Base-by-base conservation (phyloP, 2,888 invertebrate species). In the Lasioglossum pauxillum region DNA sequence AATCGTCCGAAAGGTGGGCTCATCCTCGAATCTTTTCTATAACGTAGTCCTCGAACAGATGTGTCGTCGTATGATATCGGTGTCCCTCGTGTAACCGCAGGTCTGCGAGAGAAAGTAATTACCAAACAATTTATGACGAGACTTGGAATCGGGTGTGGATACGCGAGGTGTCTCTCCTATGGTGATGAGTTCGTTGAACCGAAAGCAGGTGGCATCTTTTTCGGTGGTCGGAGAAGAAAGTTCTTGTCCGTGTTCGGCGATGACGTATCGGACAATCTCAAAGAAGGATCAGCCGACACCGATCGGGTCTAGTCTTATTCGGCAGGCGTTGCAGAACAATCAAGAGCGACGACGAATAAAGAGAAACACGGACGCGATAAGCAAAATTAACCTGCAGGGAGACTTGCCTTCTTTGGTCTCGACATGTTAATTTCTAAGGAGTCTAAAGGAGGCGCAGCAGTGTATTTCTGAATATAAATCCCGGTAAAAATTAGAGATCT, bases 191-290 rank as follows among this genome's bases (percentile, higher is more conserved):
- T 91, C 90, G 75, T 83, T 71, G 87, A 90, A 85, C 91, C 31
- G 78, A 84, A 90, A 90, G 89, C 90, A 91, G 90, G 91, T 90
- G 91, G 90, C 91, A 89, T 91, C 91, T 90, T 90, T 90, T 90
- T 90, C 87, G 80, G 72, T 67, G 19, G 53, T 35, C 75, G 60
- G 64, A 88, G 81, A 90, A 85, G 88, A 88, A 86, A 91, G 87
- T 90, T 86, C 77, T 86, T 82, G 72, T 31, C 49, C 86, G 41
- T 27, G 69, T 64, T 46, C 60, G 16, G 31, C 57, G 79, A 38
- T 77, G 83, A 87, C 78, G 75, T 81, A 75, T 80, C 77, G 84
- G 78, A 77, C 82, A 82, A 82, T 84, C 89, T 88, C 67, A 49
- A 69, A 71, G 74, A 12, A 64, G 84, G 82, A 89, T 86, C 83